Conservation (phyloP, 2,113 vertebrate species). For the Megatriorchis doriae region DNA sequence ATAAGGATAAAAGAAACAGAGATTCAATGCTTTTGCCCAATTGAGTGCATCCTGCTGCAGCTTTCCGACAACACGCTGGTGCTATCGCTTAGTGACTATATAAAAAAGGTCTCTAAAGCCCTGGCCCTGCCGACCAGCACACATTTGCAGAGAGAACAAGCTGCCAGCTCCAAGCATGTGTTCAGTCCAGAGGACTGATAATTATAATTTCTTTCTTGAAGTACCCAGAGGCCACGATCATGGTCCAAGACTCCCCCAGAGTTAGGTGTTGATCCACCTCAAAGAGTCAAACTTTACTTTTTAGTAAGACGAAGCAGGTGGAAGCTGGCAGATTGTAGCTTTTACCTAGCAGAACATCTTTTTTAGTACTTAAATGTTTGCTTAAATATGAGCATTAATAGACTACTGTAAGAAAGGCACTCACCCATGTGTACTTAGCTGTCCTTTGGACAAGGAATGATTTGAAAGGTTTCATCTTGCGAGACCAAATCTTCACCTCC, state of each 20-base stretch:
- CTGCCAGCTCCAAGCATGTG: not conserved
- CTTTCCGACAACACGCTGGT: not conserved
- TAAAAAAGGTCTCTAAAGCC: not conserved
- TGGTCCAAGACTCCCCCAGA: not conserved
- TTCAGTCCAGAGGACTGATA: not conserved
- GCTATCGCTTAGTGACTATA: not conserved
- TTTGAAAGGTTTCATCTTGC: not conserved
- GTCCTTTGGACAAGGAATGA: not conserved
- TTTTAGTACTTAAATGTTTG: not conserved
- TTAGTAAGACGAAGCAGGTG: not conserved
- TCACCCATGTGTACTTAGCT: not conserved
- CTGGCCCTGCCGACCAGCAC: not conserved
- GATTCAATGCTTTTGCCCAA: not conserved
- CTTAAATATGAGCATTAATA: not conserved
- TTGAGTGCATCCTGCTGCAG: not conserved
- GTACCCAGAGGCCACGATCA: not conserved
- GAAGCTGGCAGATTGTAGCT: not conserved
- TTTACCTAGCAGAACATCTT: not conserved
- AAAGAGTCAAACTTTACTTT: not conserved
- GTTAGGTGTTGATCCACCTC: not conserved
- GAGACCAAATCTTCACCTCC: not conserved
- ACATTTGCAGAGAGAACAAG: not conserved
- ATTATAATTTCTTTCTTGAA: not conserved
- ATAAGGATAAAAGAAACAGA: not conserved
- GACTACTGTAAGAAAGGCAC: not conserved